Evolutionary conservation across 2,113 vertebrate species (phyloP).

Genomic region (Equus quagga): DNA sequence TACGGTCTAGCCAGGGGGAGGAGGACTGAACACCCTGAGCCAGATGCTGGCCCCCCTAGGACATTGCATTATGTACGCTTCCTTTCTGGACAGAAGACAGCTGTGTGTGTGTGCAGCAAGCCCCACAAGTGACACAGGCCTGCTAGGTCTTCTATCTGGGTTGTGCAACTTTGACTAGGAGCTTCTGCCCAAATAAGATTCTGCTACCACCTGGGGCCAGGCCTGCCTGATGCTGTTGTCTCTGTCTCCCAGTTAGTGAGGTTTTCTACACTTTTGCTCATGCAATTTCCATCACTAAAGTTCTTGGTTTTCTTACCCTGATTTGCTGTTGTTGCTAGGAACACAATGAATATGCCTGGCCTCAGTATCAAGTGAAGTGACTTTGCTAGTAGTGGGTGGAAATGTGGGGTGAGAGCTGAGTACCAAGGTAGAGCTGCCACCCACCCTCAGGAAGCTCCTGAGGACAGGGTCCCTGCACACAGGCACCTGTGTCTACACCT

Average conservation of each 20-base stretch:
- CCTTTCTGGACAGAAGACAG: background rate
- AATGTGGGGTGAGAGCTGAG: background rate
- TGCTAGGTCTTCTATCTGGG: background rate
- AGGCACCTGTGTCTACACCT: background rate
- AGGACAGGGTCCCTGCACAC: too few species aligned
- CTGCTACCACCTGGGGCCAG: fast-evolving
- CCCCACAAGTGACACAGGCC: too few species aligned
- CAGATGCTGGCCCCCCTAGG: too few species aligned
- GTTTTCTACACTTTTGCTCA: background rate
- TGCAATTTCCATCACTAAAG: background rate
- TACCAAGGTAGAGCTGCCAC: background rate
- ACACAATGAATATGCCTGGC: background rate
- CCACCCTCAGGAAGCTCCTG: background rate
- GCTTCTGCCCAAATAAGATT: background rate
- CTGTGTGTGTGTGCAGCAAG: background rate
- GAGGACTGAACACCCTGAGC: background rate
- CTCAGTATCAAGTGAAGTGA: background rate
- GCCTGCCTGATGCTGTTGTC: background rate
- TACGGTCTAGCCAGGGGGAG: too few species aligned
- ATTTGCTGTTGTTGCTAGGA: background rate
- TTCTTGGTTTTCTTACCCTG: background rate
- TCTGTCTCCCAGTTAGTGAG: background rate
- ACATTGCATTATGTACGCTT: background rate
- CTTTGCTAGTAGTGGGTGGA: background rate
- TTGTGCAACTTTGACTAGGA: background rate